Evolutionary conservation across 2,113 vertebrate species (phyloP).

Genomic region (Myxocyprinus asiaticus): DNA sequence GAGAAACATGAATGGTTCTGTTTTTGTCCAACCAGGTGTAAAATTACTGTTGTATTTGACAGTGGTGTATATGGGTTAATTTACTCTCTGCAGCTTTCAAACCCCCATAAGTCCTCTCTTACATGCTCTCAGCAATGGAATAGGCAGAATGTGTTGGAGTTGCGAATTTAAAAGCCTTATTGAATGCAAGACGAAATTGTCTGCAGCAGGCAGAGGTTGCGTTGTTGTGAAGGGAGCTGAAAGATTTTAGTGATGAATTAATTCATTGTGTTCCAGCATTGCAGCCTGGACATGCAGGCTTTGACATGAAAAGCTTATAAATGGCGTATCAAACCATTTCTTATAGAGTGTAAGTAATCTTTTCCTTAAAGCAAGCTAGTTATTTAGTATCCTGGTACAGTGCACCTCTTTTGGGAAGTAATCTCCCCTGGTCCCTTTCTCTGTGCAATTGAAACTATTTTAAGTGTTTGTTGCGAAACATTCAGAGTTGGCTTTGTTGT

Average conservation of each 20-base stretch:
- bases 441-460: conserved; percentile 2
- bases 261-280: neutral
- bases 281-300: conserved; percentile 41
- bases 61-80: conserved; percentile 65
- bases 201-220: conserved; percentile 20
- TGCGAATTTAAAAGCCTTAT: conserved; percentile 42
- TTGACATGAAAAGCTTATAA: conserved; percentile 35
- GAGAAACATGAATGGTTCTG: conserved; percentile 66
- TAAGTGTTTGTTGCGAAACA: conserved; percentile 26
- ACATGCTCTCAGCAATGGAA: conserved; percentile 26
- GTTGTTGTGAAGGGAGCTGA: conserved; percentile 50
- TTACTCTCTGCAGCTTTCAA: conserved; percentile 31
- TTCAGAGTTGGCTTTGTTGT: conserved; percentile 39
- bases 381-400: conserved; percentile 29
- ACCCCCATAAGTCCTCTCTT: conserved; percentile 19
- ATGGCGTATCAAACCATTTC: conserved; percentile 38
- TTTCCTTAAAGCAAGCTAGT: conserved; percentile 16
- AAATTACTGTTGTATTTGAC: conserved; percentile 75
- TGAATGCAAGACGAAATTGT: conserved; percentile 14
- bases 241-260: conserved; percentile 45
- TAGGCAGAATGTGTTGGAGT: conserved; percentile 32
- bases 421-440: neutral
- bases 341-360: conserved; percentile 13
- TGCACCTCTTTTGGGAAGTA: conserved; percentile 11
- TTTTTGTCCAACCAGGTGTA: conserved; percentile 71